These are phyloP conservation scores for Acleris emargana DNA, from an alignment of 2,888 invertebrate genomes.

Conservation along the genomic window DNA sequence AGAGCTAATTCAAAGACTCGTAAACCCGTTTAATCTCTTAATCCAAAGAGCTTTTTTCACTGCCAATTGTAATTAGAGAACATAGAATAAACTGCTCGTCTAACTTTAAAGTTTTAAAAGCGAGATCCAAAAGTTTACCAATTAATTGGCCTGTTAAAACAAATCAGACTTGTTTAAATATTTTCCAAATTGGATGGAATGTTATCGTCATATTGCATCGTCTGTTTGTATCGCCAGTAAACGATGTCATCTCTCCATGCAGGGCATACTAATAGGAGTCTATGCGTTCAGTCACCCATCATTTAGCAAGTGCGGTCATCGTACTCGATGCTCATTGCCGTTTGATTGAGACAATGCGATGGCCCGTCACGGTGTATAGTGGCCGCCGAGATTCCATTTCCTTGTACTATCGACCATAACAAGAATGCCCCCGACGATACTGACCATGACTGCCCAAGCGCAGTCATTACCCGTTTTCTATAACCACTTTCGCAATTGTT, in stretches of 20 bases:
- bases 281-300: conserved; percentile 65
- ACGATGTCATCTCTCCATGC: conserved; percentile 51
- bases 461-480: conserved; percentile 63
- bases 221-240: conserved; percentile 40
- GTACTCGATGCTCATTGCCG: conserved; percentile 73
- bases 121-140: neutral
- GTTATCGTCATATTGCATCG: conserved; percentile 42
- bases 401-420: conserved; percentile 61
- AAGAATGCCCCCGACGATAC: conserved; percentile 57
- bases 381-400: conserved; percentile 37
- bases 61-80: neutral
- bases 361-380: conserved; percentile 41
- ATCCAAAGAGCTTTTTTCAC: too few species aligned
- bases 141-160: neutral
- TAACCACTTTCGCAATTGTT: conserved; percentile 78
- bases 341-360: conserved; percentile 78
- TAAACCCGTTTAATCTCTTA: too few species aligned
- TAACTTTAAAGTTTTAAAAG: neutral
- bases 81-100: neutral
- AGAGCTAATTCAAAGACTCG: too few species aligned
- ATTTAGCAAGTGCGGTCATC: conserved; percentile 76
- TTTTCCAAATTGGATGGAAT: conserved; percentile 17
- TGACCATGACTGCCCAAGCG: conserved; percentile 61
- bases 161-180: conserved; percentile 9
- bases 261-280: conserved; percentile 56